Evolutionary conservation across 2,888 invertebrate species (phyloP).

Genomic region (Troides aeacus): DNA sequence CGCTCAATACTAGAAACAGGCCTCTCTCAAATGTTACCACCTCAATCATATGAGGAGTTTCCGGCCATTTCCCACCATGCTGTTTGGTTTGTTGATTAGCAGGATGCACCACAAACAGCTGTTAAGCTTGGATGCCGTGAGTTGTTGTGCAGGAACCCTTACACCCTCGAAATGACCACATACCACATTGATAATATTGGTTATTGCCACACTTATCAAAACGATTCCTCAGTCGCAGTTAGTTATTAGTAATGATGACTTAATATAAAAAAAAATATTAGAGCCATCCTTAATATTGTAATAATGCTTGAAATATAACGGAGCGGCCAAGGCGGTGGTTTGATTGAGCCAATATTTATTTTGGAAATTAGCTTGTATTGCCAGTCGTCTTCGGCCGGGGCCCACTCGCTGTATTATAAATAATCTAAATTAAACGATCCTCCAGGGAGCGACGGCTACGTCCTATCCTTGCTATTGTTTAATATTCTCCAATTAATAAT

Average conservation of each 20-base stretch:
- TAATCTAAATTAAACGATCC: conserved; percentile 72
- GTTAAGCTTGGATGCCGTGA: no score
- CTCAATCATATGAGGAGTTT: no score
- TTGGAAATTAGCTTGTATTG: conserved; percentile 73
- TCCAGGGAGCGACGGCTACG: conserved; percentile 44
- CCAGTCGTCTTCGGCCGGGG: conserved; percentile 53
- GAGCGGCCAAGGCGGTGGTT: conserved; percentile 39
- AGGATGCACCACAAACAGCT: no score
- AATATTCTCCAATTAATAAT: conserved; percentile 71
- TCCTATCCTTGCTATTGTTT: conserved; percentile 58
- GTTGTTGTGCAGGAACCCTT: no score
- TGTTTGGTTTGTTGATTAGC: no score
- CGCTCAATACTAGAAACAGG: no score
- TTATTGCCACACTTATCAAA: background rate
- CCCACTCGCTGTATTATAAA: conserved; percentile 57
- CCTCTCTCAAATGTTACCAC: no score
- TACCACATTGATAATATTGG: background rate
- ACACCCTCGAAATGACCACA: no score
- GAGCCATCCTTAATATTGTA: conserved; percentile 28
- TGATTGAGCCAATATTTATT: conserved; percentile 78
- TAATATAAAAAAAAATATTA: background rate
- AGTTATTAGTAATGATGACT: background rate
- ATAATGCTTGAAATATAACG: conserved; percentile 32
- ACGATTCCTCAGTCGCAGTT: background rate
- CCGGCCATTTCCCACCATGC: no score